These are phyloP conservation scores for Melanotaenia nigrans DNA, from an alignment of 2,797 vertebrate genomes.

Conservation along the genomic window DNA sequence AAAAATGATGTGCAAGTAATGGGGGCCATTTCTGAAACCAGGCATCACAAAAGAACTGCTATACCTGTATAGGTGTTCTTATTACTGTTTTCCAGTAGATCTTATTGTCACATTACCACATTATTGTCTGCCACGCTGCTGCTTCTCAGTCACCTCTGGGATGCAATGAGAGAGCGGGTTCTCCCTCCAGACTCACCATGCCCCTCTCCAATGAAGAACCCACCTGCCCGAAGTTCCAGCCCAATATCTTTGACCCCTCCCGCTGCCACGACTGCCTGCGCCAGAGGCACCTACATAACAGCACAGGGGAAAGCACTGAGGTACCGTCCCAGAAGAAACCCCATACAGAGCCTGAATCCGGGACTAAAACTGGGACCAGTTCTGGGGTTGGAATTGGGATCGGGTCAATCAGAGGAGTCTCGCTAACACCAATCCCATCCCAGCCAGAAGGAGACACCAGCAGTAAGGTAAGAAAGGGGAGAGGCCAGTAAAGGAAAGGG, in stretches of 20 bases:
- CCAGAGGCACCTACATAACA: slow-evolving; percentile 80
- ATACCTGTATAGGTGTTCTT: too few species aligned
- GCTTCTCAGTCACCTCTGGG: slow-evolving; percentile 41
- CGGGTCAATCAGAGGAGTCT: slow-evolving; percentile 38
- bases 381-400: slow-evolving; percentile 3
- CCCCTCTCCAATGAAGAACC: slow-evolving; percentile 69
- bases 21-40: background rate
- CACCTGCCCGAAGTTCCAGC: slow-evolving; percentile 85
- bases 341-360: background rate
- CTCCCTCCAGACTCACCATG: slow-evolving; percentile 75
- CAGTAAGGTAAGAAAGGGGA: slow-evolving; percentile 74
- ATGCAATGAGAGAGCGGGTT: slow-evolving; percentile 54
- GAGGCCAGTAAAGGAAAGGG: slow-evolving; percentile 11
- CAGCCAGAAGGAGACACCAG: slow-evolving; percentile 72
- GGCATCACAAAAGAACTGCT: background rate
- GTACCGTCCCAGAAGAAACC: slow-evolving; percentile 40
- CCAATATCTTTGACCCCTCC: slow-evolving; percentile 87
- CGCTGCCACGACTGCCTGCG: slow-evolving; percentile 88
- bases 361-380: slow-evolving; percentile 13
- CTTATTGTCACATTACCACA: background rate
- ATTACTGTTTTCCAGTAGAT: background rate
- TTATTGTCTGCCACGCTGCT: background rate
- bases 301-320: slow-evolving; percentile 27
- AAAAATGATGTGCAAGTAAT: background rate
- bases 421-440: slow-evolving; percentile 56